phyloP scores from a whole-genome alignment of 1,140 invertebrate genomes.

The Gryllus bimaculatus region DNA sequence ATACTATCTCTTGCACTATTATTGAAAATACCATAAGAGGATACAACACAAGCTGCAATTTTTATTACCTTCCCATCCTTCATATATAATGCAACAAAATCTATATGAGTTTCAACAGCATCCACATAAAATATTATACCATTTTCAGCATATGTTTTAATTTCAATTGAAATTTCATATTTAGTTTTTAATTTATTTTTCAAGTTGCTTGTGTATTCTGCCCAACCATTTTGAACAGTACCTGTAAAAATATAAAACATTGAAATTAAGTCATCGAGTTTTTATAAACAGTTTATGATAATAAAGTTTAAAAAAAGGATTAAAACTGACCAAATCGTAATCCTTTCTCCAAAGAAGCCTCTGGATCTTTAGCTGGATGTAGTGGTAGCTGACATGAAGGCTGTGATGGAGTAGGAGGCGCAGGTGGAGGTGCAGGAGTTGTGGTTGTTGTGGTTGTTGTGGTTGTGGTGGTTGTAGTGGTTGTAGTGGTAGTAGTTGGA shows the following conservation, averaged over 20 bases:
- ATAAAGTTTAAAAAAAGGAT: background rate
- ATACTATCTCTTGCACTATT: too few species aligned
- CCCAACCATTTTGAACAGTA: slow-evolving; percentile 55
- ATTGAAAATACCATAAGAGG: too few species aligned
- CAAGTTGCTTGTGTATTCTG: slow-evolving; percentile 48
- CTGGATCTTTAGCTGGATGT: slow-evolving; percentile 32
- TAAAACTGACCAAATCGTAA: slow-evolving; percentile 40
- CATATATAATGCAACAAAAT: slow-evolving; percentile 76
- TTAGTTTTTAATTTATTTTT: slow-evolving; percentile 45
- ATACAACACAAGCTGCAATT: too few species aligned
- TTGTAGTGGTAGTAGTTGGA: background rate
- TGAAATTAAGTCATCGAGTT: background rate
- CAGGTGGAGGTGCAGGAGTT: slow-evolving; percentile 18
- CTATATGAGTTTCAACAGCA: slow-evolving; percentile 49
- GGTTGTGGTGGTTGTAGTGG: background rate
- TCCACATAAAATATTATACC: slow-evolving; percentile 78
- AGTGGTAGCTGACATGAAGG: slow-evolving; percentile 39
- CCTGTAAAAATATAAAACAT: slow-evolving; percentile 35
- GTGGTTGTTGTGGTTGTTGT: slow-evolving; percentile 7
- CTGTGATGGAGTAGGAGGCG: slow-evolving; percentile 25
- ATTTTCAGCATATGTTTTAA: slow-evolving; percentile 66
- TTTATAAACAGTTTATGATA: background rate
- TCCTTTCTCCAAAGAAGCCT: slow-evolving; percentile 32
- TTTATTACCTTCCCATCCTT: slow-evolving; percentile 59
- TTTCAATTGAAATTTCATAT: slow-evolving; percentile 67